These are phyloP conservation scores for Serilophus lunatus DNA, from an alignment of 2,113 vertebrate species.

Conservation along the genomic window DNA sequence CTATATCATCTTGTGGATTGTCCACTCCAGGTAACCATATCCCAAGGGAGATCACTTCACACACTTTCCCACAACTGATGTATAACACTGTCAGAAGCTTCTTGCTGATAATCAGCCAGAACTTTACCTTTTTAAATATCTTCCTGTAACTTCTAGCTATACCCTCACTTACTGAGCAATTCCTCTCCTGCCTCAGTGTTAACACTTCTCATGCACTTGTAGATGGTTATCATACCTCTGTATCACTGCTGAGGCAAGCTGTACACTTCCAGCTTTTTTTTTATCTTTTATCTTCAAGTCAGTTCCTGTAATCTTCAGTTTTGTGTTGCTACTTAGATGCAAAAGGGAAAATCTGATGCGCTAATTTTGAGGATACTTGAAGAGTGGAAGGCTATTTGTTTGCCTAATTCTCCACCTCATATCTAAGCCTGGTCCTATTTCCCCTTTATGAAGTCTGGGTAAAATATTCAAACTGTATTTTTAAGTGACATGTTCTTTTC, in stretches of 20 bases:
- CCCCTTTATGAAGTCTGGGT: not conserved
- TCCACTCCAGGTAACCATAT: not conserved
- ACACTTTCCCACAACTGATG: not conserved
- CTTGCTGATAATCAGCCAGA: conserved; percentile 10
- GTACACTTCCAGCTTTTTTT: not conserved
- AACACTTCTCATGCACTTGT: conserved; percentile 20
- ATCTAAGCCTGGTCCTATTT: not conserved
- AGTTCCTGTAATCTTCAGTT: not conserved
- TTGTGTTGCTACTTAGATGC: not conserved
- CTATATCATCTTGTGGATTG: not conserved
- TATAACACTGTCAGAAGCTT: not conserved
- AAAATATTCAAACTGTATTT: not conserved
- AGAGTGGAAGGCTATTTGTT: not conserved
- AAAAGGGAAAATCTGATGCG: not conserved
- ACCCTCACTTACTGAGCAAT: not conserved
- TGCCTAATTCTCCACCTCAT: not conserved
- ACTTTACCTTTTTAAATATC: conserved; percentile 10
- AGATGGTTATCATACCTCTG: conserved; percentile 43
- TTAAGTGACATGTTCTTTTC: not conserved
- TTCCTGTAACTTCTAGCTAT: not conserved
- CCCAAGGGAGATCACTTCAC: not conserved
- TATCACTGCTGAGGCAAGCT: conserved; percentile 1
- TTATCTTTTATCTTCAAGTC: conserved; percentile 1
- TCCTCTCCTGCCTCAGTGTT: conserved; percentile 2
- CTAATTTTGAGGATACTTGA: not conserved